A percentile compares a stretch with the other conserved stretches of the same genome.
These are phyloP conservation scores for Bombus waltoni DNA, from an alignment of 1,140 invertebrate species.

Conservation along the genomic window DNA sequence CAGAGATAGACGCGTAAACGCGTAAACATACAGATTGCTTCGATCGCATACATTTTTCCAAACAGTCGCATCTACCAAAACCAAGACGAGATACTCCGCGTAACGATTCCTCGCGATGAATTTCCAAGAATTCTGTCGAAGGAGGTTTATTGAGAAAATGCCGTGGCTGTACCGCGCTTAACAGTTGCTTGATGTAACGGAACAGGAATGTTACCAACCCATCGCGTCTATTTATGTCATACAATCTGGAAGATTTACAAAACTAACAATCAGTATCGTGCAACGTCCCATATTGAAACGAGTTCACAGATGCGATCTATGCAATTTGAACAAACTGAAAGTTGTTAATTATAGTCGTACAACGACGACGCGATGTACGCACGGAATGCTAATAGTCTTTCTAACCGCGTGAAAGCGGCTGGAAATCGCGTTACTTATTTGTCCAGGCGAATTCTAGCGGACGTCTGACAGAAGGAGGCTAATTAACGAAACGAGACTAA, in stretches of 20 bases:
- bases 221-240: neutral
- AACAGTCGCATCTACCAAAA: no score
- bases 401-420: conserved; percentile 5
- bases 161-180: neutral
- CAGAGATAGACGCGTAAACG: no score
- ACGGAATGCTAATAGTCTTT: neutral
- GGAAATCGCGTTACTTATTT: neutral
- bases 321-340: neutral
- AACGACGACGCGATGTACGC: neutral
- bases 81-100: no score
- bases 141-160: neutral
- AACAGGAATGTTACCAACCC: neutral
- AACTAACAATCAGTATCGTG: neutral
- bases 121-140: neutral
- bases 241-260: neutral
- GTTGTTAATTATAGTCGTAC: neutral
- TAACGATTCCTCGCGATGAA: no score
- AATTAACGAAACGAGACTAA: conserved; percentile 41
- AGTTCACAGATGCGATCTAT: neutral
- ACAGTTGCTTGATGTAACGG: neutral
- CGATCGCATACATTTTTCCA: no score
- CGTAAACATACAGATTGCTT: no score
- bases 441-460: conserved; percentile 8
- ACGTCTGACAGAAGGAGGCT: neutral
- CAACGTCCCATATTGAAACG: neutral